Conservation (phyloP, 1,140 invertebrate species). For the Drosophila pectinifera region DNA sequence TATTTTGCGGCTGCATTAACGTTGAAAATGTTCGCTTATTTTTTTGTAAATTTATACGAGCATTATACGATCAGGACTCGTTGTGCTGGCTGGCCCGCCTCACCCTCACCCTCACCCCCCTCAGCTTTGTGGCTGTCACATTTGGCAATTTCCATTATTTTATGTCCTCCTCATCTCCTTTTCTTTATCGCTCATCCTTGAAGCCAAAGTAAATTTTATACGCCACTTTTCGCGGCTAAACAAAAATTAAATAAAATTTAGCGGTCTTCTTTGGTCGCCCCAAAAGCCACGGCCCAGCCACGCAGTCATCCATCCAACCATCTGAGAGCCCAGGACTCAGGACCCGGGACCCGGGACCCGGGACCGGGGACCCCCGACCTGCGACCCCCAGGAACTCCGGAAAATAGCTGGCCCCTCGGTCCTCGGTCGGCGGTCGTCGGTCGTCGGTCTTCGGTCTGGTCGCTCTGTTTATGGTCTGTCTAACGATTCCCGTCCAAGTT, state of each 20-base stretch:
- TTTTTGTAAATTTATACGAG: conserved; percentile 77
- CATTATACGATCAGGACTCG: conserved; percentile 72
- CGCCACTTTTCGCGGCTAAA: conserved; percentile 82
- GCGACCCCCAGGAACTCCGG: conserved; percentile 1
- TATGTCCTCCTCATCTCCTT: conserved; percentile 66
- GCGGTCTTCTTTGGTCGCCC: conserved; percentile 68
- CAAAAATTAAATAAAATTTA: conserved; percentile 83
- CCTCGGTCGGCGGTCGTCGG: background rate
- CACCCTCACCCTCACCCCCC: conserved; percentile 13
- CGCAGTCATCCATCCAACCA: conserved; percentile 13
- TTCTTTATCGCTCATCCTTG: conserved; percentile 55
- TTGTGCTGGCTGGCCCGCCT: conserved; percentile 15
- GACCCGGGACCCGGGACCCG: conserved; percentile 11
- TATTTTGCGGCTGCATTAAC: conserved; percentile 78
- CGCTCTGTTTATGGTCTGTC: conserved; percentile 77
- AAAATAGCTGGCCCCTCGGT: conserved; percentile 24
- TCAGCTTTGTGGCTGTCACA: conserved; percentile 79
- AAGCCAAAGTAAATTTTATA: conserved; percentile 82
- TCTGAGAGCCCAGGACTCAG: conserved; percentile 3
- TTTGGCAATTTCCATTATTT: conserved; percentile 83
- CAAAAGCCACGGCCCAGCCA: conserved; percentile 38
- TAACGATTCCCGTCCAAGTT: conserved; percentile 79
- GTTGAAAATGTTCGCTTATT: conserved; percentile 53
- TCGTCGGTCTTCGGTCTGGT: conserved; percentile 1
- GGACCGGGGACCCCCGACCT: conserved; percentile 6